phyloP scores from a whole-genome alignment of 2,888 invertebrate genomes.

The Plusia festucae region DNA sequence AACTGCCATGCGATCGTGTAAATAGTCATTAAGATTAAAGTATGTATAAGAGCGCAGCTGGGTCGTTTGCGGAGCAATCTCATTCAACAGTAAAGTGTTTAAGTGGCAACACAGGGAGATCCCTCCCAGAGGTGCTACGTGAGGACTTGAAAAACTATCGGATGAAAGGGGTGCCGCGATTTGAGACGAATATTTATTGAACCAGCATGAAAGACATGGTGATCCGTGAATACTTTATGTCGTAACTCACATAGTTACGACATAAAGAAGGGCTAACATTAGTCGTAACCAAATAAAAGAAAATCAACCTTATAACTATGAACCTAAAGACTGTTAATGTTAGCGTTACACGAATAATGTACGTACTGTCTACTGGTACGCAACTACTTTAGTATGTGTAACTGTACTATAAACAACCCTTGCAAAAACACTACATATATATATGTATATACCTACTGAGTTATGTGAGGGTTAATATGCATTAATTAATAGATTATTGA shows the following conservation, averaged over 20 bases:
- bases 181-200: slow-evolving; percentile 10
- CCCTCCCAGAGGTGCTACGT: slow-evolving; percentile 27
- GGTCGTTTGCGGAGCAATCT: slow-evolving; percentile 66
- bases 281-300: not conserved
- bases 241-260: not conserved
- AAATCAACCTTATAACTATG: not conserved
- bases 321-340: not conserved
- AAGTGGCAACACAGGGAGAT: slow-evolving; percentile 65
- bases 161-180: not conserved
- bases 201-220: not conserved
- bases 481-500: slow-evolving; percentile 34
- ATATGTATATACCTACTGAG: too few relatives aligned
- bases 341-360: not conserved
- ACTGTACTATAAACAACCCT: not conserved
- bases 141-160: slow-evolving; percentile 14
- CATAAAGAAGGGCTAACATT: too few relatives aligned
- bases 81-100: slow-evolving; percentile 68
- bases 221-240: not conserved
- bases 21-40: slow-evolving; percentile 63
- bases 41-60: slow-evolving; percentile 63
- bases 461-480: too few relatives aligned
- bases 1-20: slow-evolving; percentile 50
- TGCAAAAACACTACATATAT: not conserved
- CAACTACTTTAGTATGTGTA: not conserved
- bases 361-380: not conserved